phyloP scores from a whole-genome alignment of 2,888 invertebrate species.

The Watsonalla binaria region DNA sequence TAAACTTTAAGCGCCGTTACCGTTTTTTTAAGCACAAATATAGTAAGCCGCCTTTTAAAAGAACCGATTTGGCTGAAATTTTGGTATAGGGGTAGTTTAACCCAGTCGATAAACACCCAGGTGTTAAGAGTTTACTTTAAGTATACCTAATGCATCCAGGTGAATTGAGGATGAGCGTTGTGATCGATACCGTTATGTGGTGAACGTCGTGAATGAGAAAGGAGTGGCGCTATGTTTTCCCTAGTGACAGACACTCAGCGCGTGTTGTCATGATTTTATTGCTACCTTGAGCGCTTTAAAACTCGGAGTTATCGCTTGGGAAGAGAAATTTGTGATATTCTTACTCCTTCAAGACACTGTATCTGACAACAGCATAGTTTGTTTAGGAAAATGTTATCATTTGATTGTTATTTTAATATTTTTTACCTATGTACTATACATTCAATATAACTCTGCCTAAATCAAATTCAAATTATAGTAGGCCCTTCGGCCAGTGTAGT shows the following conservation, averaged over 20 bases:
- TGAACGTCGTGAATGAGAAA: constrained; percentile 7
- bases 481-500: too few relatives aligned
- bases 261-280: constrained; percentile 21
- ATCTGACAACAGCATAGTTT: neutral
- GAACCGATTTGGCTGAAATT: too few relatives aligned
- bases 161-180: too few relatives aligned
- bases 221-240: constrained; percentile 26
- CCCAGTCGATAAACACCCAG: too few relatives aligned
- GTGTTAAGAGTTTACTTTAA: neutral
- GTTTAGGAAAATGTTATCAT: neutral
- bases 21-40: too few relatives aligned
- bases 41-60: too few relatives aligned
- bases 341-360: neutral
- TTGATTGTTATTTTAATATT: too few relatives aligned
- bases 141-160: neutral
- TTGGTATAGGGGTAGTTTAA: too few relatives aligned
- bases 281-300: constrained; percentile 23
- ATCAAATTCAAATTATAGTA: too few relatives aligned
- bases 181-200: neutral
- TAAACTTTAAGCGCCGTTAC: too few relatives aligned
- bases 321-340: neutral
- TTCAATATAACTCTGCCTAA: too few relatives aligned
- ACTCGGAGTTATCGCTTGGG: constrained; percentile 20
- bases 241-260: constrained; percentile 31
- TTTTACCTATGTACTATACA: too few relatives aligned